phyloP scores from a whole-genome alignment of 2,113 vertebrate genomes.

The Propithecus coquereli region DNA sequence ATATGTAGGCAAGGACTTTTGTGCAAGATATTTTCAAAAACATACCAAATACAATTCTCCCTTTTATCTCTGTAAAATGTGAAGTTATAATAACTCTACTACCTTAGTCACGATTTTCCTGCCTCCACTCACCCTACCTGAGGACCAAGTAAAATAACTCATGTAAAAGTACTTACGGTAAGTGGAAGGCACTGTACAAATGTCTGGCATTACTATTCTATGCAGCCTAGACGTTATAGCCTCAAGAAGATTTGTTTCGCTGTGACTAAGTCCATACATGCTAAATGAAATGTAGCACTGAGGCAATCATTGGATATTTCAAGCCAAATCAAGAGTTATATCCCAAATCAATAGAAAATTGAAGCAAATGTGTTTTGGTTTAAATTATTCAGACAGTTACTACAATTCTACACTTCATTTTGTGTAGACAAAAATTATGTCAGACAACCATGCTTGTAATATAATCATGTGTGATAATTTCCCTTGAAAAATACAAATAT shows the following conservation, averaged over 20 bases:
- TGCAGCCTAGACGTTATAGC: neutral
- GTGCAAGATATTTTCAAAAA: neutral
- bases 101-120: neutral
- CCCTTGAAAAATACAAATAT: conserved; percentile 19
- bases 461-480: neutral
- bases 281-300: conserved; percentile 18
- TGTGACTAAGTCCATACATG: neutral
- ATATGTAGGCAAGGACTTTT: neutral
- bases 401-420: conserved; percentile 35
- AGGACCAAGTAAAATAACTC: neutral
- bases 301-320: neutral
- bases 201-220: neutral
- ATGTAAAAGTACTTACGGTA: neutral
- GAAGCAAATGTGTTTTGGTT: conserved; percentile 14
- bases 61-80: neutral
- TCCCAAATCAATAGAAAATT: conserved; percentile 32
- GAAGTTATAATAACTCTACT: neutral
- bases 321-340: conserved; percentile 46
- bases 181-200: neutral
- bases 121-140: neutral
- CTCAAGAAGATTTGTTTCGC: conserved; percentile 31
- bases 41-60: neutral
- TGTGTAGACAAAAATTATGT: conserved; percentile 7
- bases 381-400: conserved; percentile 29
- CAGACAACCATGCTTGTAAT: neutral